phyloP scores from a whole-genome alignment of 2,888 invertebrate genomes.

The Amphipyra tragopoginis region DNA sequence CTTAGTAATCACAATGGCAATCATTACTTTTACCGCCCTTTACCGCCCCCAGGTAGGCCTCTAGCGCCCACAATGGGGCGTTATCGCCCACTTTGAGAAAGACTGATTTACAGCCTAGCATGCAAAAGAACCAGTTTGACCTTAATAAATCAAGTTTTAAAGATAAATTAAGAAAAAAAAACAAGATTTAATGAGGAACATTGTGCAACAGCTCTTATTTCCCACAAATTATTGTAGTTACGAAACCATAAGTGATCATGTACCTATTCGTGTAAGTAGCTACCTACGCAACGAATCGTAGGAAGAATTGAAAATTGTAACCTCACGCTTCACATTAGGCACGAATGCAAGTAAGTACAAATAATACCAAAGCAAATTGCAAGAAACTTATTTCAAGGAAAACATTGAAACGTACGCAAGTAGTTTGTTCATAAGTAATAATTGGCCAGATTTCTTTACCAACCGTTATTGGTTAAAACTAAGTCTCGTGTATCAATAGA shows the following conservation, averaged over 20 bases:
- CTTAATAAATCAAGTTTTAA: conserved; percentile 17
- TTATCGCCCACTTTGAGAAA: no score
- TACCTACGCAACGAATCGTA: conserved; percentile 17
- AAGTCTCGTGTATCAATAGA: no score
- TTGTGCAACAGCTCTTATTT: conserved; percentile 64
- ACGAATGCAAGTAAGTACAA: conserved; percentile 30
- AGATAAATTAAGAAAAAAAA: conserved; percentile 4
- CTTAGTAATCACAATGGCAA: no score
- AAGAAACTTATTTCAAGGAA: conserved; percentile 29
- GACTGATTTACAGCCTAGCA: no score
- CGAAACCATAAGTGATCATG: conserved; percentile 49
- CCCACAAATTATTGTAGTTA: conserved; percentile 65
- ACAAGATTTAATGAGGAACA: conserved; percentile 21
- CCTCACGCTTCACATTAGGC: conserved; percentile 50
- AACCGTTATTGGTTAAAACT: no score
- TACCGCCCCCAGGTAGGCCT: no score
- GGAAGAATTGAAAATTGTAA: conserved; percentile 32
- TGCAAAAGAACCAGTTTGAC: conserved; percentile 4
- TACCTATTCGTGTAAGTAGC: conserved; percentile 15
- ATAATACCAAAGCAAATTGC: conserved; percentile 26
- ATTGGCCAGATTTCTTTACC: no score
- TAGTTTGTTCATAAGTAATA: background rate
- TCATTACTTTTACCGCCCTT: no score
- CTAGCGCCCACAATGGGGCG: no score
- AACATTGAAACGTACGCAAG: background rate